Evolutionary conservation across 2,113 vertebrate species (phyloP).

Genomic region (Sylvilagus bachmani): DNA sequence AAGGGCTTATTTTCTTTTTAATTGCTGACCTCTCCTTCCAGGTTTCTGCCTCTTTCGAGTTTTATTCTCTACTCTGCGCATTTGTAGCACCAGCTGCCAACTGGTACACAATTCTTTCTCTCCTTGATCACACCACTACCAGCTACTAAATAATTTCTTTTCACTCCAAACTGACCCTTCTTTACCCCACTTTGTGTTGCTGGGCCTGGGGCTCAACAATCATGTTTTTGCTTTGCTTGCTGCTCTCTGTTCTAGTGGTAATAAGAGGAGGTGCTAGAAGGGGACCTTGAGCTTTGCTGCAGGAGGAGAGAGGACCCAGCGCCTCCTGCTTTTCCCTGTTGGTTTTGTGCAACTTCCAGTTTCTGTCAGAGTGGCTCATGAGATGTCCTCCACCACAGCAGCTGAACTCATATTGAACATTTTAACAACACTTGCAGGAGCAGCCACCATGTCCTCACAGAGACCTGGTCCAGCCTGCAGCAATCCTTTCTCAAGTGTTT

Average conservation of each 20-base stretch:
- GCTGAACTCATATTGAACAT: background rate
- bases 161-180: background rate
- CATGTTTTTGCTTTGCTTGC: background rate
- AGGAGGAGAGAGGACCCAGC: background rate
- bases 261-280: background rate
- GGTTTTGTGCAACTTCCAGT: background rate
- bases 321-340: background rate
- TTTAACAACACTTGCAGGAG: background rate
- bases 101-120: background rate
- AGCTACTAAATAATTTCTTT: background rate
- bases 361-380: background rate
- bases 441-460: background rate
- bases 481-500: background rate
- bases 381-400: background rate
- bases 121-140: background rate
- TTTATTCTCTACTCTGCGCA: background rate
- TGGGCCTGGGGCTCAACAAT: too few species aligned
- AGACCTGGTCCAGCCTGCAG: background rate
- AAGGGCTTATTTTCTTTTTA: background rate
- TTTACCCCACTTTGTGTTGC: background rate
- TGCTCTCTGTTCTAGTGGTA: background rate
- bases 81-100: background rate
- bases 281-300: background rate
- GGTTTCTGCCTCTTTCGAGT: background rate
- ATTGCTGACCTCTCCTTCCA: background rate